Base-by-base conservation (phyloP, 2,888 invertebrate genomes). In the Lepidochrysops patricia region DNA sequence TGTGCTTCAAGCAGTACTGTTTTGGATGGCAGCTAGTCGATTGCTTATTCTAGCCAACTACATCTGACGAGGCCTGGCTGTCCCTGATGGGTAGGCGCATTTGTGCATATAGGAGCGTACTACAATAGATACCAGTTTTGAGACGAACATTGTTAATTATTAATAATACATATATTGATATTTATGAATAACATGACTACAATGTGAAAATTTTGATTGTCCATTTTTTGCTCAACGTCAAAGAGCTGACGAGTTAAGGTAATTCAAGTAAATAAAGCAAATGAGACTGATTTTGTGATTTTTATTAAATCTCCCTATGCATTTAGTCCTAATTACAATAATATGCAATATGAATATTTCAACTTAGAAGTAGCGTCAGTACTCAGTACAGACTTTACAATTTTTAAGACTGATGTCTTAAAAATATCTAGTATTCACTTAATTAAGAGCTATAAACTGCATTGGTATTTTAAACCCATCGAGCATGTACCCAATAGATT, bases 221-320 rank as follows among this genome's bases (percentile, higher is more conserved):
- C 67, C 70, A 68, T 68, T 68, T 67, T 64, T 73, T 81, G 81
- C 82, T 85, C 82, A 79, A 82, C 68, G 34, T 68, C 66, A 66
- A 48, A 29, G 63, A 65, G 64, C 63, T 60, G 59, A 61, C 32
- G 32, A 56, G 57, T 60, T 63, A 54, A 63, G 58, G 62, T 64
- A 59, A 61, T 61, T 64, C 62, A 63, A 60, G 54, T 68, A 78
- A 84, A 82, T 81, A 84, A 84, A 83, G 73, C 72, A 74, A 79
- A 75, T 79, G 77, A 84, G 84, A 85, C 84, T 84, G 84, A 82
- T 61, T 62, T 68, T 57, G 60, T 64, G 61, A 61, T 61, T 69
- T 56, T 72, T 73, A 71, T 72, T 77, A 75, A 75, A 69, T 69
- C 70, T 72, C 68, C 60, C 49, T 62, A 23, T 57, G 35, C 57